Base-by-base conservation (phyloP, 2,113 vertebrate species). In the Pluvianellus socialis region DNA sequence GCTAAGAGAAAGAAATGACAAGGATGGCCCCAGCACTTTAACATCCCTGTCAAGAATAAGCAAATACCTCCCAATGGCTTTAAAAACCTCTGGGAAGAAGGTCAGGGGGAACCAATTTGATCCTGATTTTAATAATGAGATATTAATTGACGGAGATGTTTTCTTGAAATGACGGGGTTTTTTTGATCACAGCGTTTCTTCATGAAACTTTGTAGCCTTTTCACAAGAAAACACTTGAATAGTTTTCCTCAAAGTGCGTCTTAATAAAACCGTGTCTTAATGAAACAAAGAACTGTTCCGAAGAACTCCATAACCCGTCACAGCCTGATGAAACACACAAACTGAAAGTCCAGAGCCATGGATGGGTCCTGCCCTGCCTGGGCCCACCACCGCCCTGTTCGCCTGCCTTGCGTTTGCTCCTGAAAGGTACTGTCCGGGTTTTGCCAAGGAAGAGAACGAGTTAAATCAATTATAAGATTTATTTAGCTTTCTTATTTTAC, bases 391-490 rank as follows among this genome's bases (percentile, higher is more conserved):
- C 4, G 0, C 30, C 14, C 23, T 21, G 13, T 52, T 63, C 10
- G 1, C 21, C 27, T 83, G 65, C 35, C 58, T 59, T 0, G 3
- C 10, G 50, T 55, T 67, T 75, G 32, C 18, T 77, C 12, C 20
- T 63, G 59, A 33, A 68, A 73, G n/a, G 15, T 58, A 33, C 30
- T 17, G 12, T 50, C 59, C 33, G 66, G n/a, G 23, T 67, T 71
- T 88, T 75, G 28, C 22, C 12, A 30, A 68, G 65, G 56, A 74
- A 67, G 8, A 4, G 52, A 81, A 65, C 3, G 55, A 59, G 50
- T 94, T 94, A 92, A 93, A 84, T 72, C n/a, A n/a, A 5, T 86
- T 88, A 28, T 22, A 68, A 50, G 52, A 93, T 83, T 47, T 90
- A 55, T 93, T 77, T 91, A 44, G 24, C 30, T 26, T 83, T 91